These are phyloP conservation scores for Centrocercus urophasianus DNA, from an alignment of 2,113 vertebrate species.

Conservation along the genomic window DNA sequence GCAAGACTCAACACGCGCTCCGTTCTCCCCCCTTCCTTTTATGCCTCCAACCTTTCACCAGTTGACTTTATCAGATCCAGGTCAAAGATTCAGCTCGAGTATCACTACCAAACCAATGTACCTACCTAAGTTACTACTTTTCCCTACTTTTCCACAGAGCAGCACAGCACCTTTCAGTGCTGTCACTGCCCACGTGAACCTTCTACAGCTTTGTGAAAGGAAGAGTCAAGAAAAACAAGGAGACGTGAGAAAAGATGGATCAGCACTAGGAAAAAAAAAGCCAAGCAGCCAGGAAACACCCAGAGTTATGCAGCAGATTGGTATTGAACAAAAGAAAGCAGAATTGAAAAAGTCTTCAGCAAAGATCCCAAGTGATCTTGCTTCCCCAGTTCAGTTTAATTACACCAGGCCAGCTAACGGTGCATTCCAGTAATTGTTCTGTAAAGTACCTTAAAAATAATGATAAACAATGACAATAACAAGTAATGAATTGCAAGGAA, in stretches of 20 bases:
- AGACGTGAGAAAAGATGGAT: neutral
- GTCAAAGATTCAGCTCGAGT: neutral
- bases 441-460: neutral
- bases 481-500: neutral
- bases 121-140: neutral
- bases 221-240: neutral
- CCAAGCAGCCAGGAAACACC: neutral
- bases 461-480: neutral
- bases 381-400: neutral
- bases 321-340: neutral
- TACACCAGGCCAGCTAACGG: too few species aligned
- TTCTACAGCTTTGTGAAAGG: neutral
- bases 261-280: neutral
- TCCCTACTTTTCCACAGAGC: neutral
- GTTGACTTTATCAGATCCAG: fast-evolving
- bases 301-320: neutral
- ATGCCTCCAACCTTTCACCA: neutral
- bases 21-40: neutral
- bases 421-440: neutral
- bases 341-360: neutral
- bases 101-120: neutral
- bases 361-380: neutral
- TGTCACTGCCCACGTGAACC: neutral
- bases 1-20: neutral
- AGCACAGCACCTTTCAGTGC: fast-evolving